phyloP scores from a whole-genome alignment of 2,113 vertebrate species.

The Thamnophis sirtalis region DNA sequence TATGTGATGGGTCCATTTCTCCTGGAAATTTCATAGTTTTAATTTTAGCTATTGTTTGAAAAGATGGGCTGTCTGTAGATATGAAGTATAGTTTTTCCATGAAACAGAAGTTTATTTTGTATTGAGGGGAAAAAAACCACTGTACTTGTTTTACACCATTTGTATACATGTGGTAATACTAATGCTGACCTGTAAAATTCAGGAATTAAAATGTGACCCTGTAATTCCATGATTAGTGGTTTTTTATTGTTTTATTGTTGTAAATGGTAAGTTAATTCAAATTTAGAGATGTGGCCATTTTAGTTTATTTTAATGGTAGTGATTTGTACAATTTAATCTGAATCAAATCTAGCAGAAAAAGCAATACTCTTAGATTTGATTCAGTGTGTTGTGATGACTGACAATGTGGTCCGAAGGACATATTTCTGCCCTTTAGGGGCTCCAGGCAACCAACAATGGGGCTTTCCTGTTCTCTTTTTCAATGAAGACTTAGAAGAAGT shows the following conservation, averaged over 20 bases:
- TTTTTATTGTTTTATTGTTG: constrained; percentile 70
- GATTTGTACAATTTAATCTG: constrained; percentile 20
- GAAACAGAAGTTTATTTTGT: constrained; percentile 91
- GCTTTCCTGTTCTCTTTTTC: neutral
- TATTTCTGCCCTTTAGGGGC: neutral
- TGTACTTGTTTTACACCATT: constrained; percentile 93
- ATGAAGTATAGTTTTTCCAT: constrained; percentile 83
- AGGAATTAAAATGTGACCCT: constrained; percentile 98
- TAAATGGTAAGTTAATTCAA: constrained; percentile 48
- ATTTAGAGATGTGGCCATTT: constrained; percentile 48
- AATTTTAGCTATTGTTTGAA: constrained; percentile 79
- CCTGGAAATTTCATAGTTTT: constrained; percentile 78
- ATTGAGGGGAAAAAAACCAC: constrained; percentile 81
- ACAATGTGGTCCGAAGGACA: neutral
- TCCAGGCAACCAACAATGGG: constrained; percentile 10
- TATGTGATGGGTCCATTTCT: constrained; percentile 74
- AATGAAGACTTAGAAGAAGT: neutral
- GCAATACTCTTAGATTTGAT: neutral
- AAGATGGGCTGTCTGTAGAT: constrained; percentile 82
- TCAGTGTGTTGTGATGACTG: neutral
- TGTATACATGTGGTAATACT: constrained; percentile 93
- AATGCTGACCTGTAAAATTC: constrained; percentile 88
- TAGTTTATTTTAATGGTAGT: constrained; percentile 39
- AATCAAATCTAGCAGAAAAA: constrained; percentile 8
- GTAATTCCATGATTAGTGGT: constrained; percentile 78